These are phyloP conservation scores for Coptodon rendalli DNA, from an alignment of 2,113 vertebrate genomes.

Conservation along the genomic window DNA sequence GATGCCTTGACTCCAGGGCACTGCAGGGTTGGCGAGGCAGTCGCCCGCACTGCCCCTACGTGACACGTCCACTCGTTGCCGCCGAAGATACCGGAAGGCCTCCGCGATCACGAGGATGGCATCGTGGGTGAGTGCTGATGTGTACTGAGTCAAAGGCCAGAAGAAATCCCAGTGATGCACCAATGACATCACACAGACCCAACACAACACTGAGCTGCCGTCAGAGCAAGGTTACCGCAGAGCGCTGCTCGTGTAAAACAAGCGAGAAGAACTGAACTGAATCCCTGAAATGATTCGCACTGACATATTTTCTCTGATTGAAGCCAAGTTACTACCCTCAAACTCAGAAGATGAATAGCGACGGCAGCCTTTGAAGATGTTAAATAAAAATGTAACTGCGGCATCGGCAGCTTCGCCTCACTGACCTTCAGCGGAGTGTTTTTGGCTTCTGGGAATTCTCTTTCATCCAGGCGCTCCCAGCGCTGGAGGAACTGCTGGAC, in stretches of 20 bases:
- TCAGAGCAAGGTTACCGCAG: not conserved
- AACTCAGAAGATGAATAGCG: not conserved
- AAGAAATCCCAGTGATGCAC: not conserved
- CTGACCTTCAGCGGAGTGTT: conserved; percentile 92
- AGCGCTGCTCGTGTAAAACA: not conserved
- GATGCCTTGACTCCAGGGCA: conserved; percentile 98
- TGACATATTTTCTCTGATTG: conserved; percentile 1
- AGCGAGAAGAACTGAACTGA: not conserved
- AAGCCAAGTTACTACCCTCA: not conserved
- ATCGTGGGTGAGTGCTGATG: conserved; percentile 93
- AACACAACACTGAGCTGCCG: not conserved
- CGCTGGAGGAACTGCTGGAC: conserved; percentile 97
- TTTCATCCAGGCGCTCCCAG: conserved; percentile 95
- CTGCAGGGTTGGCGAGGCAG: conserved; percentile 95
- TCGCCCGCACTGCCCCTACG: conserved; percentile 93
- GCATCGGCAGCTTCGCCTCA: conserved; percentile 63
- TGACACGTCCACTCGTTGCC: conserved; percentile 92
- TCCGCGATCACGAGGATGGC: conserved; percentile 92
- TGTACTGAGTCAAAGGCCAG: conserved; percentile 78
- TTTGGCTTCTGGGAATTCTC: conserved; percentile 96
- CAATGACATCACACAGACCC: not conserved
- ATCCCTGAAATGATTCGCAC: not conserved
- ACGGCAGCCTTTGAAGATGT: conserved; percentile 2
- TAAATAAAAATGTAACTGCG: conserved; percentile 15
- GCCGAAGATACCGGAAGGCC: conserved; percentile 93